Evolutionary conservation across 2,888 invertebrate species (phyloP), one percentile per base, ranked within the genome.

Genomic region (Leucophenga maculata): DNA sequence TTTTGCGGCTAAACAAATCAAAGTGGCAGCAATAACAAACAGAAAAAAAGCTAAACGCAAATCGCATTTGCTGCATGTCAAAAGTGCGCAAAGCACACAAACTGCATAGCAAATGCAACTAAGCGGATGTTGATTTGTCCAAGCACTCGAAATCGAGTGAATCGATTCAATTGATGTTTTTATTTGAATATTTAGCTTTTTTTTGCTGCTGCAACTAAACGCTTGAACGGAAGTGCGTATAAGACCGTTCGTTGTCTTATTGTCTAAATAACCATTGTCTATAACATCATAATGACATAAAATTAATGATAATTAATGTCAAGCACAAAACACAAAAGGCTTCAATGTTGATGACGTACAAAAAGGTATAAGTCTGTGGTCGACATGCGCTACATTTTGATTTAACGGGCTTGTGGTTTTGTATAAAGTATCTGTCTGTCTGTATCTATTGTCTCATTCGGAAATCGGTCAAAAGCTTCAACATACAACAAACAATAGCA

Each of bases 1-100:
- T 80, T 76, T 72, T 75, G 83, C 82, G 85, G 80, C 80, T 81
- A 64, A 72, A 65, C 67, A 73, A 84, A 68, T 77, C 69, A 75
- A 20, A 18, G n/a, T 18, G 50, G 18, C 16, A 16, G 50, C 18
- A 26, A 4, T 4, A 26, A 26, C 26, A 26, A 26, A 26, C 26
- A 26, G 2, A 26, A 26, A 26, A 50, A 26, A 26, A 39, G 39
- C 11, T 11, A 39, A 39, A 11, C 32, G 32, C 32, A 32, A 59
- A 59, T 3, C 39, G 9, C 44, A 59, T 60, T 60, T 60, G 39
- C 20, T 60, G 60, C 60, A 60, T 60, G 60, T 39, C 60, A 60
- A 39, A 22, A 60, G 26, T 14, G 26, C 26, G 55, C 55, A 55
- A 55, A 55, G 55, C 54, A 54, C 20, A 54, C 18, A 18, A 54